phyloP scores from a whole-genome alignment of 2,797 vertebrate genomes.

The Poliocrania exsul region DNA sequence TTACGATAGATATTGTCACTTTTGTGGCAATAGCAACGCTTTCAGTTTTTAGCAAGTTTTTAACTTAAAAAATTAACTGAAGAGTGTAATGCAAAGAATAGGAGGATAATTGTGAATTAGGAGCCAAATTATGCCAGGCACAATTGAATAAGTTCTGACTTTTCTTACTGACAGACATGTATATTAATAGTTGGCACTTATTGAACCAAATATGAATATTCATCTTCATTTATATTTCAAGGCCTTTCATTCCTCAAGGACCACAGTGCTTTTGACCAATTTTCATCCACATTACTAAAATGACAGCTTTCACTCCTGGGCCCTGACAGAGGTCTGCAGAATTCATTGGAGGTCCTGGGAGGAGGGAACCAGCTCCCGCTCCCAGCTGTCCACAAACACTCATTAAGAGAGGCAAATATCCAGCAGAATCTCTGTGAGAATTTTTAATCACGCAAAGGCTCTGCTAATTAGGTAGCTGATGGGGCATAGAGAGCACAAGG shows the following conservation, averaged over 20 bases:
- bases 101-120: constrained; percentile 91
- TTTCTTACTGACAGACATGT: constrained; percentile 94
- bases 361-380: constrained; percentile 86
- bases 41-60: constrained; percentile 1
- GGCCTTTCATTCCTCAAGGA: constrained; percentile 92
- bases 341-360: constrained; percentile 91
- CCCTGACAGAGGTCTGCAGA: constrained; percentile 97
- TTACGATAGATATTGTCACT: not conserved
- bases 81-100: constrained; percentile 74
- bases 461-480: constrained; percentile 99
- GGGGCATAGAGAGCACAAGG: constrained; percentile 99
- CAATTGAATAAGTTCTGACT: constrained; percentile 81
- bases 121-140: constrained; percentile 87
- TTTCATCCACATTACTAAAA: constrained; percentile 94
- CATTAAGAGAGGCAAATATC: constrained; percentile 99
- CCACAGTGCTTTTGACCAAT: constrained; percentile 90
- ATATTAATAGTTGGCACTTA: constrained; percentile 99
- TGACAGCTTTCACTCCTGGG: constrained; percentile 99
- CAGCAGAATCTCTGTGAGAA: constrained; percentile 99
- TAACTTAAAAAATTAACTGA: constrained; percentile 24
- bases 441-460: constrained; percentile 98
- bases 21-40: not conserved
- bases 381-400: constrained; percentile 99
- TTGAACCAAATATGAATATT: constrained; percentile 99
- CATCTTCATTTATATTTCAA: constrained; percentile 99